phyloP scores from a whole-genome alignment of 2,113 vertebrate species.

The Spilogale gracilis region DNA sequence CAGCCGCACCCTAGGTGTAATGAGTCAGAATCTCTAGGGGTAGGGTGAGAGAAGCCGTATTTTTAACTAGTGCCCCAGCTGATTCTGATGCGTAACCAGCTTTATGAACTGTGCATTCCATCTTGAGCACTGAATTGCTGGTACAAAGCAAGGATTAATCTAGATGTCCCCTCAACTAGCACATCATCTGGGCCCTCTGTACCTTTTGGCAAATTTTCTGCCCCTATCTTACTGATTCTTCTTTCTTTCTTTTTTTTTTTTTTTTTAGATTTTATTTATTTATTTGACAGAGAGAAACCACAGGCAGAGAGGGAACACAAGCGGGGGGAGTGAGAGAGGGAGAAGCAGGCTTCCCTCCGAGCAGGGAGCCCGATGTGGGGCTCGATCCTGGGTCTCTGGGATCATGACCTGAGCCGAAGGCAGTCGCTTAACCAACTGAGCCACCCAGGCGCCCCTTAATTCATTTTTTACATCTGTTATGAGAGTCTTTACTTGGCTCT shows the following conservation, averaged over 20 bases:
- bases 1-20: background rate
- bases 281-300: too few species aligned
- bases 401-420: too few species aligned
- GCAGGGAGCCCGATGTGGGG: too few species aligned
- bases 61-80: background rate
- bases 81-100: background rate
- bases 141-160: background rate
- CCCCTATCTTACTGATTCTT: background rate
- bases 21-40: background rate
- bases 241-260: too few species aligned
- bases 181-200: background rate
- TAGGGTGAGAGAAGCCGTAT: background rate
- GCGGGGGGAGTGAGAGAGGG: too few species aligned
- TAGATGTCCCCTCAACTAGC: background rate
- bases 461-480: background rate
- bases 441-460: background rate
- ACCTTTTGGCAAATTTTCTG: background rate
- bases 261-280: too few species aligned
- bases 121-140: background rate
- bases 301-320: too few species aligned
- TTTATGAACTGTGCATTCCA: background rate
- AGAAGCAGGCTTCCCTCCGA: too few species aligned
- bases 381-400: too few species aligned
- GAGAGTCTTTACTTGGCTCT: background rate
- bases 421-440: too few species aligned